Evolutionary conservation across 2,888 invertebrate species (phyloP).

Genomic region (Elgonia sp.): DNA sequence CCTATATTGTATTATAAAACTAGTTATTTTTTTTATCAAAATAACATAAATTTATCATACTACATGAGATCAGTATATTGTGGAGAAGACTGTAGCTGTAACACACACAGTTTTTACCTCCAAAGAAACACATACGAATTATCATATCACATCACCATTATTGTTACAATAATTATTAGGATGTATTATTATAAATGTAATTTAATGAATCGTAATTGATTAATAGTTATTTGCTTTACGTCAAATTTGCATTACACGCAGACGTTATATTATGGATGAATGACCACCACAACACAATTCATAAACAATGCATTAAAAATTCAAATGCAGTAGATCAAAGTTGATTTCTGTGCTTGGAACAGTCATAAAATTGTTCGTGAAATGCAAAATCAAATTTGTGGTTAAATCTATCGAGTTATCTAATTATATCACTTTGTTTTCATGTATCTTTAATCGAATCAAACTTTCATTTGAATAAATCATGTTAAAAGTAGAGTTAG

Average conservation of each 20-base stretch:
- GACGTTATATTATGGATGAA: slow-evolving; percentile 69
- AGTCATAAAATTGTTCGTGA: slow-evolving; percentile 70
- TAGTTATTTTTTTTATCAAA: too few relatives aligned
- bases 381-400: slow-evolving; percentile 70
- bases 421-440: slow-evolving; percentile 72
- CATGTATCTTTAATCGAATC: slow-evolving; percentile 70
- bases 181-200: slow-evolving; percentile 66
- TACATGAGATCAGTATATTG: too few relatives aligned
- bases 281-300: slow-evolving; percentile 60
- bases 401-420: slow-evolving; percentile 71
- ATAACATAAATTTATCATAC: too few relatives aligned
- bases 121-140: neutral
- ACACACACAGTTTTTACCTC: neutral
- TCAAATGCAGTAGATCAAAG: slow-evolving; percentile 71
- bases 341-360: slow-evolving; percentile 68
- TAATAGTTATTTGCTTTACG: slow-evolving; percentile 68
- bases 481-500: slow-evolving; percentile 54
- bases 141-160: neutral
- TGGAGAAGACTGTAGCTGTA: too few relatives aligned
- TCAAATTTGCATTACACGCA: slow-evolving; percentile 67
- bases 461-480: slow-evolving; percentile 63
- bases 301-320: slow-evolving; percentile 71
- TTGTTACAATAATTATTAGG: slow-evolving; percentile 43
- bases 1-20: too few relatives aligned
- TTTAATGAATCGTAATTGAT: slow-evolving; percentile 69